A percentile compares a stretch with the other conserved stretches of the same genome.
Conservation (phyloP, 2,888 invertebrate species). For the Rambutsinella grinnellia region DNA sequence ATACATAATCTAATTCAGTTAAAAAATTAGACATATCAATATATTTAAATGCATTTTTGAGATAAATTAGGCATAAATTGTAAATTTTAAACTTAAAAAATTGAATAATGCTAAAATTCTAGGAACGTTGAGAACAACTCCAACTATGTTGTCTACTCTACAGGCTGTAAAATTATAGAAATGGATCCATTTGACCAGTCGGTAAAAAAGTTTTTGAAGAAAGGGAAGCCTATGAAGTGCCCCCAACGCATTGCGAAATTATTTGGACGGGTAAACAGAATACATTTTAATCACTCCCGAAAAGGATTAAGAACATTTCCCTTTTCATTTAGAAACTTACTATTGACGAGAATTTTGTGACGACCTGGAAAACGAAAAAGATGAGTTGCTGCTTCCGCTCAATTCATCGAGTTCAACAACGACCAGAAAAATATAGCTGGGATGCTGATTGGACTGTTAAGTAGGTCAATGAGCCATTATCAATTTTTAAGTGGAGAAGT, state of each 20-base stretch:
- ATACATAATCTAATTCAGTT: no score
- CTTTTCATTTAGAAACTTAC: constrained; percentile 17
- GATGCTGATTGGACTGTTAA: constrained; percentile 60
- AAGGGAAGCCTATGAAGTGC: constrained; percentile 36
- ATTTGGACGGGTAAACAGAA: constrained; percentile 23
- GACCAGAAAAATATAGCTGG: constrained; percentile 56
- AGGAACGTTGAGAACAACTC: constrained; percentile 36
- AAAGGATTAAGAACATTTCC: no score
- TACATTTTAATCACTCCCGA: no score
- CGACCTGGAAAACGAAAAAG: constrained; percentile 46
- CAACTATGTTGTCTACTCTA: constrained; percentile 55
- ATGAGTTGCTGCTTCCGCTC: constrained; percentile 59
- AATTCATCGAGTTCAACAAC: constrained; percentile 51
- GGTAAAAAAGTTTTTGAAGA: constrained; percentile 50
- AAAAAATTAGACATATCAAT: no score
- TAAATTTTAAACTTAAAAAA: no score
- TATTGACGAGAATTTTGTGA: constrained; percentile 25
- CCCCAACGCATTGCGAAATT: constrained; percentile 23
- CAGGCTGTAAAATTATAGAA: constrained; percentile 59
- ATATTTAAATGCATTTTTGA: no score
- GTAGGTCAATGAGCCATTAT: no score
- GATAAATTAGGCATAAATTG: no score
- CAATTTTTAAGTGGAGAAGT: no score
- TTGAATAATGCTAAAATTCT: no score
- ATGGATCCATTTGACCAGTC: constrained; percentile 60